Base-by-base conservation (phyloP, 2,888 invertebrate genomes). In the Papilio demoleus region DNA sequence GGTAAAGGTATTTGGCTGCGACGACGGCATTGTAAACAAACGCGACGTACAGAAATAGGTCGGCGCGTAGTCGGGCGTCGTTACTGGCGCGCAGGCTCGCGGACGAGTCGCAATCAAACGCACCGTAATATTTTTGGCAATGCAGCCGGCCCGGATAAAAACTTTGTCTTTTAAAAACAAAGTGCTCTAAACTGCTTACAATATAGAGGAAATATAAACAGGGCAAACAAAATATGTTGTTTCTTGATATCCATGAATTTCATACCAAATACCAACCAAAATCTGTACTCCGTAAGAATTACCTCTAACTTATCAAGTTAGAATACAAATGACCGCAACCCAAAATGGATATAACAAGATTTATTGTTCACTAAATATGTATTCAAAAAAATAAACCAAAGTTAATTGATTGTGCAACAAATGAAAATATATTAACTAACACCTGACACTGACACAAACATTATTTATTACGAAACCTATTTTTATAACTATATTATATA, bases 11-110 rank as follows among this genome's bases (percentile, higher is more conserved):
- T 73, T 74, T 69, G 66, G 50, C 58, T 40, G 17, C 24, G 67
- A 64, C 71, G 56, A 78, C 79, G 27, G 22, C 31, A 40, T 82
- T 80, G 83, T 84, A 83, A 84, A 84, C 84, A 86, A 81, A 83
- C 78, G 78, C 77, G 71, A 71, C 71, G 58, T 36, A 64, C 73
- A 63, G 62, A 73, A 74, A 74, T 76, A 76, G 71, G 50, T 60
- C 63, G 70, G 61, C 70, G 65, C 70, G 65, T 65, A 58, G 70
- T 47, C 47, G n/a, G 47, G 47, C 47, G 47, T 22, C 47, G 22
- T 22, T 22, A 47, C 47, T 12, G 47, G 22, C 12, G 45, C 70
- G 58, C 68, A 3, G 53, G 27, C 11, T 19, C 24, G 45, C 50
- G 24, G 50, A 11, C 50, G 14, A 19, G 19, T 22, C 12, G 24